Conservation (phyloP, 2,113 vertebrate species). For the Hemibagrus wyckioides region DNA sequence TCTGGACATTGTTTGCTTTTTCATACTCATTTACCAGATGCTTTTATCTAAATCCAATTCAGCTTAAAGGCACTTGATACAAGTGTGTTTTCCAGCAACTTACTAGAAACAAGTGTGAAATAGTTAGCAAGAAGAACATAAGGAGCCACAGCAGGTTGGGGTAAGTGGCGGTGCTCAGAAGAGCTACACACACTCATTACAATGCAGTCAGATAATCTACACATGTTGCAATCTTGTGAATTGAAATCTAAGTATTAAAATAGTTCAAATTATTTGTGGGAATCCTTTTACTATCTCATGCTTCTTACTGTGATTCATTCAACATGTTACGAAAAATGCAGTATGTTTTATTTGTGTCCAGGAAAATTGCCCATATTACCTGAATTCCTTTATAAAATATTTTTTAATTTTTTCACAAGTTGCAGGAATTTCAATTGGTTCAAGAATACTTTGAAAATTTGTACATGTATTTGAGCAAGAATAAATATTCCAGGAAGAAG, state of each 20-base stretch:
- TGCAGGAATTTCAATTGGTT: not conserved
- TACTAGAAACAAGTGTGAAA: slow-evolving; percentile 8
- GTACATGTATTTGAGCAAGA: not conserved
- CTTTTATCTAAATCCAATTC: not conserved
- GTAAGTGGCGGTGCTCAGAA: not conserved
- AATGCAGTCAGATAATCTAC: not conserved
- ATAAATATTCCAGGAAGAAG: too few species aligned
- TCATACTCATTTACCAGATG: not conserved
- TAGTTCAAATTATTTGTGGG: not conserved
- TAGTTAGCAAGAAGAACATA: slow-evolving; percentile 14
- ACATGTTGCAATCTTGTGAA: not conserved
- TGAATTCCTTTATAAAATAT: not conserved
- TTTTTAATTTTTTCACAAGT: not conserved
- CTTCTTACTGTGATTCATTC: not conserved
- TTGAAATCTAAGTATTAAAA: not conserved
- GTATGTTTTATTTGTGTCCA: not conserved
- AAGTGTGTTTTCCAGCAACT: not conserved
- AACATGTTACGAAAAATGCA: not conserved
- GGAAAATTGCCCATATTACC: not conserved
- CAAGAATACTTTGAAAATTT: not conserved
- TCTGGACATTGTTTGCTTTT: not conserved
- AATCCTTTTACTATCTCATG: not conserved
- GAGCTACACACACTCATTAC: not conserved
- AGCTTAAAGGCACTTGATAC: not conserved
- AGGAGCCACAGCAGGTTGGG: slow-evolving; percentile 3